Evolutionary conservation across 2,797 vertebrate species (phyloP).

Genomic region (Danio jaintianensis): DNA sequence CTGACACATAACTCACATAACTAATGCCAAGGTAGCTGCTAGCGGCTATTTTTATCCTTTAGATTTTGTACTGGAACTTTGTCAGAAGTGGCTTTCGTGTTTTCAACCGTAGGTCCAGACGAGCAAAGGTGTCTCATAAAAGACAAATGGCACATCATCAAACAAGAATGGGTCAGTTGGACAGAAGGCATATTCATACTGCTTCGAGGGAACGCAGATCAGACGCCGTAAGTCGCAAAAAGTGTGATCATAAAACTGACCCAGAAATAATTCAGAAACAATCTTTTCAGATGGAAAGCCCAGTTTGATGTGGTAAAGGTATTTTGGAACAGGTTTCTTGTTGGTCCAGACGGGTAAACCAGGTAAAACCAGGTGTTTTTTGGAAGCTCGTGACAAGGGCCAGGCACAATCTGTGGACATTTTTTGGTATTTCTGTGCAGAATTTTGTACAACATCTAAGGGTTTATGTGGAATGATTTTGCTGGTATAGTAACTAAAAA

Average conservation of each 20-base stretch:
- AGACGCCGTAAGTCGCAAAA: constrained; percentile 18
- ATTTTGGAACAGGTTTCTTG: neutral
- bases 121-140: neutral
- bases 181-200: neutral
- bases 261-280: neutral
- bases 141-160: neutral
- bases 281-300: neutral
- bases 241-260: neutral
- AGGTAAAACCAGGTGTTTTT: no score
- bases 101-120: neutral
- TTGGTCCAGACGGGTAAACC: neutral
- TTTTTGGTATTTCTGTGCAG: no score
- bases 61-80: neutral
- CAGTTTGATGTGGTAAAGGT: neutral
- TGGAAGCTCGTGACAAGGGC: no score
- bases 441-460: no score
- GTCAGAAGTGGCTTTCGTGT: neutral
- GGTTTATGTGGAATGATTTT: no score
- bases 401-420: no score
- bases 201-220: neutral
- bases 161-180: neutral
- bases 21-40: neutral
- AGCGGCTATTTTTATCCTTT: neutral
- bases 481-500: no score
- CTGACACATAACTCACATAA: neutral